phyloP scores from a whole-genome alignment of 1,140 invertebrate species.

The Anthonomus grandis region DNA sequence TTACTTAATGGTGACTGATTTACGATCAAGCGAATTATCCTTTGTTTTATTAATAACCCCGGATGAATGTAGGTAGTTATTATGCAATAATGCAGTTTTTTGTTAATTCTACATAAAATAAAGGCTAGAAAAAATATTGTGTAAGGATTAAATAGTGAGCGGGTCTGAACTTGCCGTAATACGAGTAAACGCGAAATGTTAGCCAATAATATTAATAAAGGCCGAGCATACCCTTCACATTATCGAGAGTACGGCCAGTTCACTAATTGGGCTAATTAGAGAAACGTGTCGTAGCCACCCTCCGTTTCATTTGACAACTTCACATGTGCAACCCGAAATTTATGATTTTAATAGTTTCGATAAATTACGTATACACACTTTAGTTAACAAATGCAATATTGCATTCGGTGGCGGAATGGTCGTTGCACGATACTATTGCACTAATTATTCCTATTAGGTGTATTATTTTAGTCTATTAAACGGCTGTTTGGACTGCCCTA shows the following conservation, averaged over 20 bases:
- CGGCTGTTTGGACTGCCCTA: too few relatives aligned
- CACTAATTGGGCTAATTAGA: constrained; percentile 48
- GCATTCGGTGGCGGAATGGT: constrained; percentile 5
- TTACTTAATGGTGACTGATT: constrained; percentile 16
- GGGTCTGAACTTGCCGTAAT: too few relatives aligned
- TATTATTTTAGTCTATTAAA: too few relatives aligned
- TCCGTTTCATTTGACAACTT: constrained; percentile 46
- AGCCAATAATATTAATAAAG: constrained; percentile 15
- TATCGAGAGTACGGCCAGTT: constrained; percentile 38
- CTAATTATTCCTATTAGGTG: too few relatives aligned
- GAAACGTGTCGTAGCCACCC: constrained; percentile 45
- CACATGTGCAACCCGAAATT: constrained; percentile 47
- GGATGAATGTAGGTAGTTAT: too few relatives aligned
- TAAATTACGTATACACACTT: constrained; percentile 47
- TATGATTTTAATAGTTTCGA: constrained; percentile 48
- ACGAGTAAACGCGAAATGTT: too few relatives aligned
- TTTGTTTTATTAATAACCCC: too few relatives aligned
- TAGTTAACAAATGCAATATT: constrained; percentile 46
- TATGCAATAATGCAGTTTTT: too few relatives aligned
- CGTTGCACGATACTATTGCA: constrained; percentile 22
- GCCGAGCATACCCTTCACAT: constrained; percentile 14
- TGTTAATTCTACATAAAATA: too few relatives aligned
- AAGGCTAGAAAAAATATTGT: too few relatives aligned
- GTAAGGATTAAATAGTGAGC: too few relatives aligned
- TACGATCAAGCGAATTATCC: constrained; percentile 4